phyloP scores from a whole-genome alignment of 2,888 invertebrate species.

The Chrysopilus asiliformis region DNA sequence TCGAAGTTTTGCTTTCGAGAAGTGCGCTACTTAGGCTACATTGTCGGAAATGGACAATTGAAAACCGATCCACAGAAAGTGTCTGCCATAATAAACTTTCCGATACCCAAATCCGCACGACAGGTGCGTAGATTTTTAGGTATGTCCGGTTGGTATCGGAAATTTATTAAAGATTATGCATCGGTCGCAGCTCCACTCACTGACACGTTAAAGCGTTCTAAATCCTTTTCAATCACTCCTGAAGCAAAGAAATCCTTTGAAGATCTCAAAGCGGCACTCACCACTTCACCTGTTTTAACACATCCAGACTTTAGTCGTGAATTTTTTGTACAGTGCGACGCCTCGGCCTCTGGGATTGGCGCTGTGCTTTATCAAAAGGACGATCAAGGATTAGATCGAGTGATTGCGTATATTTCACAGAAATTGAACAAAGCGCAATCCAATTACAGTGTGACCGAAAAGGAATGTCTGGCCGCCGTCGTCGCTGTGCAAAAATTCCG shows the following conservation, averaged over 20 bases:
- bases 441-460: too few relatives aligned
- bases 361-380: conserved; percentile 7
- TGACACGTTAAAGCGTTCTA: conserved; percentile 6
- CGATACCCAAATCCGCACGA: conserved; percentile 2
- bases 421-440: too few relatives aligned
- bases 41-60: too few relatives aligned
- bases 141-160: conserved; percentile 1
- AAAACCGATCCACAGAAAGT: conserved; percentile 2
- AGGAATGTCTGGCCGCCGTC: too few relatives aligned
- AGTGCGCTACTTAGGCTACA: too few relatives aligned
- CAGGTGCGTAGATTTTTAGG: conserved; percentile 1
- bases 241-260: conserved; percentile 6
- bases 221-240: conserved; percentile 3
- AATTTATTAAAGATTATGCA: conserved; percentile 7
- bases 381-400: conserved; percentile 1
- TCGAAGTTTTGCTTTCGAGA: too few relatives aligned
- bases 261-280: conserved; percentile 4
- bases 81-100: neutral
- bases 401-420: too few relatives aligned
- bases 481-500: too few relatives aligned
- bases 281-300: conserved; percentile 9
- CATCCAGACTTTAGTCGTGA: conserved; percentile 8
- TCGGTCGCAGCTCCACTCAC: conserved; percentile 11
- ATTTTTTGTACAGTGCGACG: conserved; percentile 12
- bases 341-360: conserved; percentile 6